Evolutionary conservation across 2,113 vertebrate genomes (phyloP).

Genomic region (Noturus placidus): DNA sequence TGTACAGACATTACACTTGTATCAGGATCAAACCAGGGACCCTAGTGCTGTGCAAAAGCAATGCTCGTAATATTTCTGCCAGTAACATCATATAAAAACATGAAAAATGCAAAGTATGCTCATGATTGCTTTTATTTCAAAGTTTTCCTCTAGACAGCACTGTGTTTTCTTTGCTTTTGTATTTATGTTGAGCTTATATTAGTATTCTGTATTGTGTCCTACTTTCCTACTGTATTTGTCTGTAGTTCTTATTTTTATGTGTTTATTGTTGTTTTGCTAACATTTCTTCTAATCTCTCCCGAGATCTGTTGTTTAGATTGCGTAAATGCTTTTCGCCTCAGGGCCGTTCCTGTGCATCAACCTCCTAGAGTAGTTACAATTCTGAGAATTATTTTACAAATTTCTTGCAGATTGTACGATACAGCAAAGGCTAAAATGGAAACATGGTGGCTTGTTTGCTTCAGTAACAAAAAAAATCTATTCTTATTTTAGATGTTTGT

Average conservation of each 20-base stretch:
- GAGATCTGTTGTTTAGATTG: conserved; percentile 55
- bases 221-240: neutral
- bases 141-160: neutral
- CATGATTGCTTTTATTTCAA: neutral
- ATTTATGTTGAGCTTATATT: neutral
- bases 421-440: neutral
- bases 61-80: neutral
- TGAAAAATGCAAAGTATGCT: neutral
- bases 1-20: neutral
- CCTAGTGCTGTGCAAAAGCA: neutral
- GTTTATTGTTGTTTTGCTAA: conserved; percentile 19
- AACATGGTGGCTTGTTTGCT: neutral
- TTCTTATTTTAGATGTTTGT: neutral
- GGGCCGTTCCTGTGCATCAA: conserved; percentile 36
- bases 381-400: conserved; percentile 34
- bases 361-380: conserved; percentile 21
- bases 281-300: conserved; percentile 66
- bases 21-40: neutral
- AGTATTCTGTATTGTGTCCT: neutral
- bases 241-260: conserved; percentile 2
- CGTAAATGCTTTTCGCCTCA: conserved; percentile 55
- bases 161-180: neutral
- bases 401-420: conserved; percentile 14
- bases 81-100: neutral
- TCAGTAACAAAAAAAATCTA: neutral